A percentile compares a stretch with the other conserved stretches of the same genome.
Evolutionary conservation across 2,113 vertebrate species (phyloP).

Genomic region (Fukomys damarensis): DNA sequence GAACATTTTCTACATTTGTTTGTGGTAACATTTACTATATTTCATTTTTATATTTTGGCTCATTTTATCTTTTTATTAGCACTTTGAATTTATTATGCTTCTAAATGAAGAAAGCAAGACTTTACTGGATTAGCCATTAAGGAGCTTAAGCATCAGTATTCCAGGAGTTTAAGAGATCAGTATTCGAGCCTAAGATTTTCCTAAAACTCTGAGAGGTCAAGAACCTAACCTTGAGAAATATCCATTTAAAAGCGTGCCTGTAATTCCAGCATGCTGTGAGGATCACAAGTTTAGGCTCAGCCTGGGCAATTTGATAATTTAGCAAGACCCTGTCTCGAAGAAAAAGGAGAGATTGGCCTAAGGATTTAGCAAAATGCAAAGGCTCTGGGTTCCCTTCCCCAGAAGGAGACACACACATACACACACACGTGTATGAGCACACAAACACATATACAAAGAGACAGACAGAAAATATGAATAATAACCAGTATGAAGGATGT

Average conservation of each 20-base stretch:
- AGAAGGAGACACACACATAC: background rate
- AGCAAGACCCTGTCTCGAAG: background rate
- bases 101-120: background rate
- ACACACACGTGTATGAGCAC: no score
- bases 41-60: background rate
- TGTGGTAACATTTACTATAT: background rate
- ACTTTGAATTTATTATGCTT: background rate
- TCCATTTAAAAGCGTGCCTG: background rate
- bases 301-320: background rate
- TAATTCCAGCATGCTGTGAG: background rate
- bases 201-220: background rate
- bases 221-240: constrained; percentile 47
- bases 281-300: background rate
- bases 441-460: background rate
- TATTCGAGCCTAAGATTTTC: constrained; percentile 28
- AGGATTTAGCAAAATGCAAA: background rate
- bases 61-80: background rate
- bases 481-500: background rate
- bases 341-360: background rate
- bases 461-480: background rate
- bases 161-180: background rate
- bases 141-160: background rate
- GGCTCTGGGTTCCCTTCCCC: background rate
- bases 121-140: background rate
- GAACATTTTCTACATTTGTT: background rate